Evolutionary conservation across 2,113 vertebrate genomes (phyloP), one percentile per base, ranked within the genome.

Genomic region (Pungitius pungitius): DNA sequence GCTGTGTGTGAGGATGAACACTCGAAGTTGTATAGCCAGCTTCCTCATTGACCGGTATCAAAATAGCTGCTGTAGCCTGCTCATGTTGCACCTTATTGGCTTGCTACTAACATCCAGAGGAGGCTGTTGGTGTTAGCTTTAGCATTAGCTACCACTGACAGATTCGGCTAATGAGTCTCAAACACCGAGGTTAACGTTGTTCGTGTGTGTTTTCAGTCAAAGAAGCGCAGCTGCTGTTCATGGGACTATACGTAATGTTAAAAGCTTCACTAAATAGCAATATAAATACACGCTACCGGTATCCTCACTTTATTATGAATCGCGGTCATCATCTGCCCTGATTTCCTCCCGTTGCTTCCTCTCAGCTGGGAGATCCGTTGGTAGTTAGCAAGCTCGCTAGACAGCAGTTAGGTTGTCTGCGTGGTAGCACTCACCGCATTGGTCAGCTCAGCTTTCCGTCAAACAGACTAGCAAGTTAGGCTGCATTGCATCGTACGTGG

Each of bases 401-500:
- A 20, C n/a, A 84, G 77, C 70, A 78, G 15, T 1, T 68, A 18
- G 65, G 61, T 54, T 72, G 76, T 12, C 2, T 6, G 33, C 14
- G 13, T 1, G 15, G 0, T 2, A 17, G 26, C 2, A 22, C 11
- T 20, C 9, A 37, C 14, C 2, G 12, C 60, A 92, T 42, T 93
- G 91, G 90, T 62, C 77, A 8, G 3, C 13, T 35, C 8, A n/a
- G 39, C 69, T 52, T 39, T 72, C 85, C 0, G 73, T 90, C 84
- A 89, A 73, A 63, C 3, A 0, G 18, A 42, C 27, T 45, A 85
- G 72, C 88, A 90, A 0, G 91, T 80, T 93, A 43, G 42, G 90
- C 88, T 93, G 90, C 85, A 76, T 14, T 45, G 81, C 57, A 62
- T 85, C 1, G 82, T 93, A 93, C 92, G 92, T 93, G 92, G 92